phyloP scores from a whole-genome alignment of 2,113 vertebrate genomes.

The Pygoscelis antarcticus region DNA sequence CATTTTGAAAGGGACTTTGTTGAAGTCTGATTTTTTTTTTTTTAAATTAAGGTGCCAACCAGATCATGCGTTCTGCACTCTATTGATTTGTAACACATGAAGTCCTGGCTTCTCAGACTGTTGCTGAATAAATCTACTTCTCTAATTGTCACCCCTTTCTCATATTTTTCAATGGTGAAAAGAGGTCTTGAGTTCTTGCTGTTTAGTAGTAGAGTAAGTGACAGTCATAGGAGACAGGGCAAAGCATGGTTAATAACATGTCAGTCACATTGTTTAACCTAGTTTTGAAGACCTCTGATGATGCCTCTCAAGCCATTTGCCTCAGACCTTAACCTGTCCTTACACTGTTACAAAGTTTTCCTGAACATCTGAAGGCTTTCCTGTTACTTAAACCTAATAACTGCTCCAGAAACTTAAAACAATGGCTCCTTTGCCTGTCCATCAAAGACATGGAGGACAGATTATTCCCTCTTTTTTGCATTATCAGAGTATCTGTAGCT shows the following conservation, averaged over 20 bases:
- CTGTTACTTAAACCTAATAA: background rate
- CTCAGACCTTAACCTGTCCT: background rate
- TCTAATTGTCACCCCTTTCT: background rate
- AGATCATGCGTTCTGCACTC: fast-evolving
- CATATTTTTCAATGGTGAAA: background rate
- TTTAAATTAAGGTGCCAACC: background rate
- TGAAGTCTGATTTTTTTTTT: background rate
- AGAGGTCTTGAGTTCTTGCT: background rate
- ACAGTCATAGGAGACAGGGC: background rate
- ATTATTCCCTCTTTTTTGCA: background rate
- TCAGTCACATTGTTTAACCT: background rate
- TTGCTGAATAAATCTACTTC: background rate
- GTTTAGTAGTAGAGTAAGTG: background rate
- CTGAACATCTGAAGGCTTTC: background rate
- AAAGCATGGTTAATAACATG: background rate
- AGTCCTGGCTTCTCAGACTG: background rate
- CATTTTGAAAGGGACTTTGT: background rate
- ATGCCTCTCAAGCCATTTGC: background rate
- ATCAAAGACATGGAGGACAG: background rate
- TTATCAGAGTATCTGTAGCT: background rate
- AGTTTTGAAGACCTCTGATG: background rate
- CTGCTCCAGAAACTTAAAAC: background rate
- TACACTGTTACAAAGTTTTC: background rate
- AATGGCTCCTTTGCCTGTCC: background rate
- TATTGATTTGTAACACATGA: background rate